Base-by-base conservation (phyloP, 2,113 vertebrate species). In the Pseudois nayaur region DNA sequence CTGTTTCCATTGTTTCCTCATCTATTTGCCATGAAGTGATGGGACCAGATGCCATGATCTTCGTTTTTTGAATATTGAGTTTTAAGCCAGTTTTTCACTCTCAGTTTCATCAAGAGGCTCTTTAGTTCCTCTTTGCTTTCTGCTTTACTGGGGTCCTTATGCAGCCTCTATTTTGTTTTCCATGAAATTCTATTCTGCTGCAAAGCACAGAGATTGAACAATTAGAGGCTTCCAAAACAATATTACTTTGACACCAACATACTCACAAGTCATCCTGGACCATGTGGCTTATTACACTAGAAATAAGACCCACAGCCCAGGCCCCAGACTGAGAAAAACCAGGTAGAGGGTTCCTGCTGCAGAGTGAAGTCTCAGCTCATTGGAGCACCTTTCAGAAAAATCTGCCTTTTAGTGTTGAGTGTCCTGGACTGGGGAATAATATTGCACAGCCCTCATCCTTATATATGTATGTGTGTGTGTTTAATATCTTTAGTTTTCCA, bases 281-380 rank as follows among this genome's bases (percentile, higher is more conserved):
- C 19, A 55, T 25, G 3, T 6, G 33, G 12, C 45, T 84, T 23
- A 36, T 79, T 17, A 50, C 0, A 1, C 23, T 29, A 3, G 60
- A 76, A 93, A 40, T 23, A 15, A 33, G 48, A 92, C 14, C 12
- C 15, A n/a, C 17, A 78, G 59, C 2, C 15, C 21, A 62, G 45
- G 25, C 29, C 1, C 12, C 5, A 8, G n/a, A 29, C 29, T 1
- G 33, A 60, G 62, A 10, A 3, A 9, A 3, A 6, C 7, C 12
- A 6, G 0, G 3, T 12, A 15, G 33, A 23, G 5, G 6, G 4
- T 27, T 3, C 45, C 4, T 14, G 13, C 2, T 4, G 4, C 10
- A 7, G 55, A 14, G 0, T 0, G 40, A 17, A 6, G 4, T 27
- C 23, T 27, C 36, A 4, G 9, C 19, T n/a, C 12, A 17, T 4